Conservation (phyloP, 2,797 vertebrate genomes). For the Acipenser oxyrinchus region DNA sequence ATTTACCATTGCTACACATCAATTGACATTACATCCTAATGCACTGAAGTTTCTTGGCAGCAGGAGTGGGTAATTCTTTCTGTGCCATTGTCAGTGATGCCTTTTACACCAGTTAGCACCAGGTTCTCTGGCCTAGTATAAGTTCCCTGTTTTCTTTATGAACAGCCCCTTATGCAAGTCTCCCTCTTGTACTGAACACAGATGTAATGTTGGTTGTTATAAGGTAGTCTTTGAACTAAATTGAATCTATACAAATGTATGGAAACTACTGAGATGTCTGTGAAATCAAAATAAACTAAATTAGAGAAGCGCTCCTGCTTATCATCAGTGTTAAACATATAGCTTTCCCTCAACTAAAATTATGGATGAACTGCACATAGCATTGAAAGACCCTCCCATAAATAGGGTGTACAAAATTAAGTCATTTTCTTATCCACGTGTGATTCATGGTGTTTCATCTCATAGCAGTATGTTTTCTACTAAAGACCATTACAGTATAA, state of each 20-base stretch:
- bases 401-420: too few species aligned
- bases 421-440: too few species aligned
- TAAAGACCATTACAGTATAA: too few species aligned
- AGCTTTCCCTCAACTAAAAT: too few species aligned
- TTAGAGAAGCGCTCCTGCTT: conserved; percentile 8
- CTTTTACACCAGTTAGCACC: conserved; percentile 34
- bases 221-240: not conserved
- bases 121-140: conserved; percentile 34
- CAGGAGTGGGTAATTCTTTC: conserved; percentile 30
- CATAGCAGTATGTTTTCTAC: too few species aligned
- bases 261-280: conserved; percentile 5
- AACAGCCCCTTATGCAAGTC: conserved; percentile 9
- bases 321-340: too few species aligned
- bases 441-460: too few species aligned
- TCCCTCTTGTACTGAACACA: not conserved
- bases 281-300: conserved; percentile 20
- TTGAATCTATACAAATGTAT: not conserved
- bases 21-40: conserved; percentile 34
- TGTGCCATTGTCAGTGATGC: conserved; percentile 30
- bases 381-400: too few species aligned
- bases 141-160: conserved; percentile 15
- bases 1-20: conserved; percentile 4
- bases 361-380: too few species aligned
- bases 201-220: not conserved
- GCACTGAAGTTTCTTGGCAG: conserved; percentile 40